Evolutionary conservation across 1,140 invertebrate genomes (phyloP).

Genomic region (Gonioctena quinquepunctata): DNA sequence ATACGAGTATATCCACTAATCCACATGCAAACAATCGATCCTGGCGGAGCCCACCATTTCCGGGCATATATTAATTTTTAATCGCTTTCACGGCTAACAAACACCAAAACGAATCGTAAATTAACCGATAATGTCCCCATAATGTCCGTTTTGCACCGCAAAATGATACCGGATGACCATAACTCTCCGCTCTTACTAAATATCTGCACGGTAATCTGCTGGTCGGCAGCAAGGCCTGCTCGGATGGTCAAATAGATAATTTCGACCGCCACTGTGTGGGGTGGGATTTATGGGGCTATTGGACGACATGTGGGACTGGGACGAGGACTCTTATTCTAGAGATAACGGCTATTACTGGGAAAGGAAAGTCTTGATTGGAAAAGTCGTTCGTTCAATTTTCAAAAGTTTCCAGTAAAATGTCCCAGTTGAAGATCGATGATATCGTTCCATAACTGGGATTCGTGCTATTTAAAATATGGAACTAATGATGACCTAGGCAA

Average conservation of each 20-base stretch:
- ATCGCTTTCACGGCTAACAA: not conserved
- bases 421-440: too few relatives aligned
- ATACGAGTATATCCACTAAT: too few relatives aligned
- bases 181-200: slow-evolving; percentile 11
- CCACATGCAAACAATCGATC: not conserved
- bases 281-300: slow-evolving; percentile 9
- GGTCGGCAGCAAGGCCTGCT: not conserved
- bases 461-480: too few relatives aligned
- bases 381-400: not conserved
- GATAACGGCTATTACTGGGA: not conserved
- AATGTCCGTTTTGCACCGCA: slow-evolving; percentile 13
- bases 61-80: slow-evolving; percentile 4
- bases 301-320: not conserved
- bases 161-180: slow-evolving; percentile 11
- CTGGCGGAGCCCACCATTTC: not conserved
- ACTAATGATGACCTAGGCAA: too few relatives aligned
- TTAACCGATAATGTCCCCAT: slow-evolving; percentile 12
- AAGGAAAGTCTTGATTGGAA: not conserved
- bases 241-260: slow-evolving; percentile 14
- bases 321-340: not conserved
- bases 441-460: too few relatives aligned
- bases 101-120: slow-evolving; percentile 13
- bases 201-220: slow-evolving; percentile 10
- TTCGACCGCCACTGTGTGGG: slow-evolving; percentile 6
- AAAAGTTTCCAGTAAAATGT: too few relatives aligned